Conservation (phyloP, 1,140 invertebrate genomes). For the Bombus vancouverensis region DNA sequence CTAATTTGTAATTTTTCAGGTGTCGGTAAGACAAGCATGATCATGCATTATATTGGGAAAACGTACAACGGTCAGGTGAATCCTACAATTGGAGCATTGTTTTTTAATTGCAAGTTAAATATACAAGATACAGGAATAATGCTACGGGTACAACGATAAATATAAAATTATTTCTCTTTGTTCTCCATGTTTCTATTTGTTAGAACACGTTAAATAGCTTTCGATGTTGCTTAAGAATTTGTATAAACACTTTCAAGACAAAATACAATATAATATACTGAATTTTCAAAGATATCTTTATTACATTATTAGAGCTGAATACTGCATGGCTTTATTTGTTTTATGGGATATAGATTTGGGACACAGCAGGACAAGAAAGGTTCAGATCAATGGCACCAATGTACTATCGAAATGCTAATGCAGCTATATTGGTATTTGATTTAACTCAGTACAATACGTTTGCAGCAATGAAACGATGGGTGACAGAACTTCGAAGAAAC, state of each 20-base stretch:
- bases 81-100: conserved; percentile 94
- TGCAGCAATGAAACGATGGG: conserved; percentile 90
- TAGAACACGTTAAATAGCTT: neutral
- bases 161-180: neutral
- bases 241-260: neutral
- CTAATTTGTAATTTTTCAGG: conserved; percentile 84
- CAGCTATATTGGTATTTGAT: conserved; percentile 94
- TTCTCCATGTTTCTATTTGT: neutral
- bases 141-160: conserved; percentile 85
- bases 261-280: neutral
- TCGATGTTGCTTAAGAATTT: neutral
- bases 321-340: neutral
- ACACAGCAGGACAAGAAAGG: conserved; percentile 91
- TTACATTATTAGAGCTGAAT: neutral
- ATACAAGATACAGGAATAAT: conserved; percentile 87
- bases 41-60: conserved; percentile 91
- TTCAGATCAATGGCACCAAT: conserved; percentile 95
- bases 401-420: conserved; percentile 96
- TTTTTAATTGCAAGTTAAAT: conserved; percentile 92
- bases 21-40: conserved; percentile 93
- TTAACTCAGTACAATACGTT: conserved; percentile 90
- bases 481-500: conserved; percentile 90
- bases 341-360: conserved; percentile 87
- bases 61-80: conserved; percentile 88
- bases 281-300: neutral